Conservation (phyloP, 2,113 vertebrate genomes). For the Phyllopteryx taeniolatus region DNA sequence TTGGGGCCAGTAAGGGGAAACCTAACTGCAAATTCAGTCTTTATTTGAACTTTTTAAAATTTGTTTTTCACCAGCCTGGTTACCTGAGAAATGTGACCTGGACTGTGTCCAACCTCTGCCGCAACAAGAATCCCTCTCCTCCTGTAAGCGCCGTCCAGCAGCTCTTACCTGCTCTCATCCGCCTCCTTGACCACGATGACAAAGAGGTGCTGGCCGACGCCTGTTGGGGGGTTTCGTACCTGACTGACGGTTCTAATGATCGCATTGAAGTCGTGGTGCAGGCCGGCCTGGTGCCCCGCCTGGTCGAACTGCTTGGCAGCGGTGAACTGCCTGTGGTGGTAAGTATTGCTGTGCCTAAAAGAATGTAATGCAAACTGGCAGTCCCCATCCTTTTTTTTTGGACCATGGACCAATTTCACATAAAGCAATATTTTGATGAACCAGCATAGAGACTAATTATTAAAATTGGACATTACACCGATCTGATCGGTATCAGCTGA, state of each 20-base stretch:
- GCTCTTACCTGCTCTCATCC: conserved; percentile 83
- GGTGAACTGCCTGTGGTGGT: conserved; percentile 86
- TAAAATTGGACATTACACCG: no score
- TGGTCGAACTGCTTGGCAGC: conserved; percentile 86
- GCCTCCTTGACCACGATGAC: conserved; percentile 83
- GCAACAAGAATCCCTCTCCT: conserved; percentile 96
- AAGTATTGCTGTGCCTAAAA: conserved; percentile 15
- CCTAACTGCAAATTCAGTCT: background rate
- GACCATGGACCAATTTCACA: background rate
- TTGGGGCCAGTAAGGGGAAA: conserved; percentile 13
- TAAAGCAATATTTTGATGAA: background rate
- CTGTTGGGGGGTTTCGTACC: conserved; percentile 93
- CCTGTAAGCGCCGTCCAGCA: conserved; percentile 84
- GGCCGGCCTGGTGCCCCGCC: conserved; percentile 81
- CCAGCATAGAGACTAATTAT: no score
- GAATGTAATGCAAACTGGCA: background rate
- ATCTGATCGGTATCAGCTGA: no score
- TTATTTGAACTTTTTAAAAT: background rate
- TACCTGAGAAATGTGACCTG: conserved; percentile 93
- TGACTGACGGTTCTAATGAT: conserved; percentile 93
- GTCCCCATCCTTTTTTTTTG: background rate
- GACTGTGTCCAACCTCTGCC: conserved; percentile 96
- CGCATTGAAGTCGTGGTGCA: conserved; percentile 91
- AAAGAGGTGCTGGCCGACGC: conserved; percentile 89
- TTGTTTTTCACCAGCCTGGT: conserved; percentile 69